Base-by-base conservation (phyloP, 2,113 vertebrate species). In the Pipra filicauda region DNA sequence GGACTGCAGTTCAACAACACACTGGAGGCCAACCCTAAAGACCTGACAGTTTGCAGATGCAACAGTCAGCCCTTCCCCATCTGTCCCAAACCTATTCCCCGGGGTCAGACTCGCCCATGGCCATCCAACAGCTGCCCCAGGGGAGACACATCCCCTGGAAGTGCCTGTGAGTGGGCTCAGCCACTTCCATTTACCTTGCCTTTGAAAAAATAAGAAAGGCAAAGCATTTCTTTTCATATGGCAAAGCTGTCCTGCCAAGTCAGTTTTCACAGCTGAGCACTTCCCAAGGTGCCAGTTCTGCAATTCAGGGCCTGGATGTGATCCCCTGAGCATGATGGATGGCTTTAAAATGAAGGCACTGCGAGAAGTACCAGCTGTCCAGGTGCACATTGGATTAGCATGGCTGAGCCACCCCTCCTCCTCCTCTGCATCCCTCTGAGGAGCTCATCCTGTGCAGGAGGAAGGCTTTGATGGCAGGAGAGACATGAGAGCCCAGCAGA, bases 221-320 rank as follows among this genome's bases (percentile, higher is more conserved):
- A 51, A 85, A 96, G 84, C 94, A 27, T 83, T 92, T 95, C 93
- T 89, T 85, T 94, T 92, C 69, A 31, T 27, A 43, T 43, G 74
- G 85, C 75, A 92, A 37, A 64, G 76, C 78, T 93, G 80, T 83
- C 88, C 62, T 95, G 94, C 84, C 80, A 37, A 96, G 86, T 57
- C 64, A 84, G 48, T 96, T 72, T 97, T 98, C 97, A 98, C 95
- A 97, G 96, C 93, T 97, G 97, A 98, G 77, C 89, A 93, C 92
- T 64, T 97, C 89, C 96, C 85, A 89, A 97, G 97, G 95, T 95
- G 95, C 97, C 96, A 97, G 89, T 96, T 97, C 48, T 74, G 97
- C 97, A 95, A 92, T 92, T 95, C 83, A 59, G 88, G 77, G 55
- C 83, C 81, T 66, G 80, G 77, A 87, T 82, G 93, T 58, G 91